These are phyloP conservation scores for Pemphigus obesinymphae DNA, from an alignment of 1,140 invertebrate genomes.

Conservation along the genomic window DNA sequence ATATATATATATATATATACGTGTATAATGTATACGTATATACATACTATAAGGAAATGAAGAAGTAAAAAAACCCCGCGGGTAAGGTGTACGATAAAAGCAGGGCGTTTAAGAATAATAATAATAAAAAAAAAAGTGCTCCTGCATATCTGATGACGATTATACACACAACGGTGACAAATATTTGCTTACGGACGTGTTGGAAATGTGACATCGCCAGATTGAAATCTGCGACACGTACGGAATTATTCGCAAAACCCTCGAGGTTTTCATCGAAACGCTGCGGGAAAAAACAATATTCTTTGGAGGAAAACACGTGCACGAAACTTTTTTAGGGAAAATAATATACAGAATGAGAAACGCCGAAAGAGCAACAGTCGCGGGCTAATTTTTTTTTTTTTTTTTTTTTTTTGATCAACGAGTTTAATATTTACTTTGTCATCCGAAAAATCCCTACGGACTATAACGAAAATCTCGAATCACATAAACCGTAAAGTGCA, in stretches of 20 bases:
- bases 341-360: no score
- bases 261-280: neutral
- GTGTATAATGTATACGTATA: neutral
- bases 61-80: conserved; percentile 16
- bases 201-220: conserved; percentile 24
- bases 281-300: no score
- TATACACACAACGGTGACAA: conserved; percentile 25
- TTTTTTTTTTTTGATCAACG: no score
- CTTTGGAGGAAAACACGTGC: no score
- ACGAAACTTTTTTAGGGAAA: no score
- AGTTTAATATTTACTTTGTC: no score
- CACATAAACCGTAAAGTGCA: no score
- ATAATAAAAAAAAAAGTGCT: conserved; percentile 19
- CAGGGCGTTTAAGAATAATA: neutral
- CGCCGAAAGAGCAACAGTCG: no score
- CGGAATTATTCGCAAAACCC: conserved; percentile 11
- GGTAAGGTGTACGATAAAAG: neutral
- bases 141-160: conserved; percentile 33
- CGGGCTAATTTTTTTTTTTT: no score
- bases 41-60: conserved; percentile 3
- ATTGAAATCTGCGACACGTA: conserved; percentile 34
- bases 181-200: conserved; percentile 12
- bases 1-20: no score
- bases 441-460: no score
- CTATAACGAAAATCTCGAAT: no score